phyloP scores from a whole-genome alignment of 2,113 vertebrate species.

The Atherinomorus stipes region DNA sequence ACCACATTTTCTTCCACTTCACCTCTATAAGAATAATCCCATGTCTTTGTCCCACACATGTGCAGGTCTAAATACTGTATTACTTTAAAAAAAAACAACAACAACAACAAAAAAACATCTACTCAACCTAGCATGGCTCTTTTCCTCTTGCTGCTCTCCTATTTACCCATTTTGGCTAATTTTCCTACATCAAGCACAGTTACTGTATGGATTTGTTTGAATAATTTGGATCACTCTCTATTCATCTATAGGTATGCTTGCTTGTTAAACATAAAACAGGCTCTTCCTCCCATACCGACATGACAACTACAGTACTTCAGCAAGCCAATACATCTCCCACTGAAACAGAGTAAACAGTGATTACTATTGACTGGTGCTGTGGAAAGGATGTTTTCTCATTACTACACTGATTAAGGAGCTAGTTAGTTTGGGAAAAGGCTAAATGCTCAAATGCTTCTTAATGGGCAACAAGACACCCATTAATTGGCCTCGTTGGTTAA shows the following conservation, averaged over 20 bases:
- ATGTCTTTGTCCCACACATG: not conserved
- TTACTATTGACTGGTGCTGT: slow-evolving; percentile 99
- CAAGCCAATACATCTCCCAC: slow-evolving; percentile 95
- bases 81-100: no score
- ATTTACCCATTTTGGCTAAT: slow-evolving; percentile 11
- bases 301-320: slow-evolving; percentile 60
- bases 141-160: not conserved
- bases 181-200: slow-evolving; percentile 5
- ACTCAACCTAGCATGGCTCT: not conserved
- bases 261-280: slow-evolving; percentile 27
- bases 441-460: slow-evolving; percentile 72
- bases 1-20: not conserved
- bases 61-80: not conserved
- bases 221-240: slow-evolving; percentile 12
- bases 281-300: slow-evolving; percentile 21
- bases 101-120: not conserved
- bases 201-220: slow-evolving; percentile 33
- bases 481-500: slow-evolving; percentile 76
- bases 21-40: not conserved
- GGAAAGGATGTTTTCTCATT: slow-evolving; percentile 97
- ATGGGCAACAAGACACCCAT: slow-evolving; percentile 78
- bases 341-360: slow-evolving; percentile 99
- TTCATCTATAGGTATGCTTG: not conserved
- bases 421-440: slow-evolving; percentile 78
- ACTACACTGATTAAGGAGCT: slow-evolving; percentile 95